Percentiles rank a stretch among this genome's conserved stretches.
Evolutionary conservation across 2,888 invertebrate genomes (phyloP).

Genomic region (Sphaerophoria rueppellii): DNA sequence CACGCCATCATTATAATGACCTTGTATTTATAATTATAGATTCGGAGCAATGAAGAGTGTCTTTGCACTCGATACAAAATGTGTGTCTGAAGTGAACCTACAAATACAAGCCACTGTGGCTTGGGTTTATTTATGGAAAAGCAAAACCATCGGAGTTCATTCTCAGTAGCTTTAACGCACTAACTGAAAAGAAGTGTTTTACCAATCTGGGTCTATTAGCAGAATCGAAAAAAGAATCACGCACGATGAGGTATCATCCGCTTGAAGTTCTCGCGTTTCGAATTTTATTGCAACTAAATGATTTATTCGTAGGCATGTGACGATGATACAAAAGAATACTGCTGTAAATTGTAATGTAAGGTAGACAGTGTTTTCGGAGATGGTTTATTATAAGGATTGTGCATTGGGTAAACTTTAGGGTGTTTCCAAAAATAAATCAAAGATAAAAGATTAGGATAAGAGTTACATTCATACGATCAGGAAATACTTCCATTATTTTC

Average conservation of each 20-base stretch:
- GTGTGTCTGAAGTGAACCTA: slow-evolving; percentile 8
- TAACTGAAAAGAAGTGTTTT: slow-evolving; percentile 1
- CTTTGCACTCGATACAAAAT: slow-evolving; percentile 61
- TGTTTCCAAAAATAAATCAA: too few species aligned
- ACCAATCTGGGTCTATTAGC: slow-evolving; percentile 11
- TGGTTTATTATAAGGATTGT: slow-evolving; percentile 14
- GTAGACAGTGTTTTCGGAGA: slow-evolving; percentile 26
- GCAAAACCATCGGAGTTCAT: background rate
- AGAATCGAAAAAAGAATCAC: slow-evolving; percentile 5
- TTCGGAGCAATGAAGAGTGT: slow-evolving; percentile 70
- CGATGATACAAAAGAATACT: background rate
- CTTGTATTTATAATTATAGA: slow-evolving; percentile 73
- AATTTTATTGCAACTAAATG: slow-evolving; percentile 55
- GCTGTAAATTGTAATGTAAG: background rate
- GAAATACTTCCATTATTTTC: too few species aligned
- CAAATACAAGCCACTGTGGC: background rate
- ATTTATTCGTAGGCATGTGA: slow-evolving; percentile 21
- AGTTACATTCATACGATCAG: too few species aligned
- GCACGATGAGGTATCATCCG: slow-evolving; percentile 2
- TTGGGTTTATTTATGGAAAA: slow-evolving; percentile 9
- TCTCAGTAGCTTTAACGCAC: background rate
- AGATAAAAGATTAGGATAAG: too few species aligned
- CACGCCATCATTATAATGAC: slow-evolving; percentile 68
- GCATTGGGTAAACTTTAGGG: background rate
- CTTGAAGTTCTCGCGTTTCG: slow-evolving; percentile 21